Base-by-base conservation (phyloP, 2,113 vertebrate species). In the Chitala chitala region DNA sequence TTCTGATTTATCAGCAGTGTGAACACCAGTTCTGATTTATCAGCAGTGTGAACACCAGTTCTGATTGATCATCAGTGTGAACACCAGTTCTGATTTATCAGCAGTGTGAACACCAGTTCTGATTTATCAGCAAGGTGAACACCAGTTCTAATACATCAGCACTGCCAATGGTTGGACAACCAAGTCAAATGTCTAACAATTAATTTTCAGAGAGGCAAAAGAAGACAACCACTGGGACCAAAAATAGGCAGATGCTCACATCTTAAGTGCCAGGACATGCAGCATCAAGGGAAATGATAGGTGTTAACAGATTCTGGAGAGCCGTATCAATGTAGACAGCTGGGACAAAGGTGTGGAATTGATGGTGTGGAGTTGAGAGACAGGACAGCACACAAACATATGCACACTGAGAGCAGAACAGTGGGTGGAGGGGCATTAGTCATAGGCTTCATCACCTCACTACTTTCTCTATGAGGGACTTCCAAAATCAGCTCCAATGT, bases 361-460 rank as follows among this genome's bases (percentile, higher is more conserved):
- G 89, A 92, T 90, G 87, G 86, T 79, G 81, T 86, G 86, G 86
- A 86, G 89, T 85, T 91, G 89, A 92, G 80, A 87, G 87, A 90
- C 36, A 76, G 82, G 84, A 89, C 82, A 85, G 86, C 82, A 82
- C 64, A 78, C 82, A n/a, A 88, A 90, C 86, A 90, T 86, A 86
- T 81, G 78, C 42, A 79, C 83, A 85, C 89, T 90, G 82, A 91
- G 84, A 83, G 80, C 73, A 61, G 69, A 76, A 86, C 82, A 80
- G 84, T n/a, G n/a, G n/a, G n/a, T n/a, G n/a, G 78, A 80, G 78
- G 82, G 71, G 79, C 63, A 83, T 79, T 82, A 75, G 80, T 80
- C 72, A 82, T 76, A 80, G 69, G 83, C 15, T 75, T 89, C 87
- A 86, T 83, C 83, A 86, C 82, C 81, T 44, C 12, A 3, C 71